Base-by-base conservation (phyloP, 2,888 invertebrate genomes). In the Gasteruption jaculator region DNA sequence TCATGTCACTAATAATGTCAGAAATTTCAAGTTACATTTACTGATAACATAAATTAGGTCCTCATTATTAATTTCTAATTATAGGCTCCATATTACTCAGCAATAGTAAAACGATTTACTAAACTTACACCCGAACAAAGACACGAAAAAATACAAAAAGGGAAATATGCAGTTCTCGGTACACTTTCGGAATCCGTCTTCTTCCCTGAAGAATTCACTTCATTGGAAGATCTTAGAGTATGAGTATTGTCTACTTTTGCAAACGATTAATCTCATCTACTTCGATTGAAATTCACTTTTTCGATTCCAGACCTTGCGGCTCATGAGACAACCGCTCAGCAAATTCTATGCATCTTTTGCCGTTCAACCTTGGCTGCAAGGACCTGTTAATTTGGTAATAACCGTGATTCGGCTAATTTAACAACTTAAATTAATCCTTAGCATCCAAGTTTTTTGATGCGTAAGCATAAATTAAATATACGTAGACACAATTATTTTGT, bases 361-460 rank as follows among this genome's bases (percentile, higher is more conserved):
- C 3, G 57, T 64, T 4, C 63, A 63, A 37, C 59, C 66, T 0
- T 68, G 68, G 67, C 53, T 68, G 1, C 4, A 65, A 7, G 30
- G 50, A n/a, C 58, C 64, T 1, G 26, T 65, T 5, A 56, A 65
- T 30, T 50, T 11, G 52, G 67, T 68, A 54, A 51, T 32, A 29
- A 22, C 11, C n/a, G n/a, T n/a, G n/a, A n/a, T n/a, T n/a, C n/a
- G n/a, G n/a, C n/a, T n/a, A n/a, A n/a, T n/a, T n/a, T n/a, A n/a
- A n/a, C n/a, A n/a, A n/a, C n/a, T n/a, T n/a, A n/a, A n/a, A n/a
- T n/a, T n/a, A n/a, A n/a, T n/a, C n/a, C n/a, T n/a, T n/a, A n/a
- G n/a, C n/a, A n/a, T n/a, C n/a, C 15, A n/a, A n/a, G 26, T 30
- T 38, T 10, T 16, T 5, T 21, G 18, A 19, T 18, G 14, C 10